Evolutionary conservation across 1,140 invertebrate species (phyloP), one percentile per base, ranked within the genome.

Genomic region (Cotesia typhae): DNA sequence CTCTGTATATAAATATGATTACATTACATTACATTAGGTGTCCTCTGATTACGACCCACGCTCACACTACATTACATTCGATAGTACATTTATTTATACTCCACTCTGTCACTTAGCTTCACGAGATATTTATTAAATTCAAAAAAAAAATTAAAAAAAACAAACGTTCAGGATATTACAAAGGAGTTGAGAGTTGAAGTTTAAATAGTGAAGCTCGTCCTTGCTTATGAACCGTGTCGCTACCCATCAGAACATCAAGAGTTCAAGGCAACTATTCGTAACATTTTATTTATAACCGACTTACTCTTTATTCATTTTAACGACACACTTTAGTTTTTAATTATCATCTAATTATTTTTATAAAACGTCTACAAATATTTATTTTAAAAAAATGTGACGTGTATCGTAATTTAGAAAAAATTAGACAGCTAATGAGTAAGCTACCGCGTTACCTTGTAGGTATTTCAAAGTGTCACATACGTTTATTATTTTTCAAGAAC

Each of bases 151-250:
- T 14, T 14, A 14, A 14, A 41, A 20, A 17, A 10, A 17, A 38
- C 17, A 47, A 20, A 52, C 0, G 38, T 28, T 28, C 28, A 28
- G 28, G 28, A 28, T 28, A 28, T 9, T 47, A 47, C 1, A 47
- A 47, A 47, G 6, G 41, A 47, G 10, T 47, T 47, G 10, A 9
- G 10, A 47, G 41, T 47, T 38, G 28, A 51, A 41, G 28, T 14
- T 7, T 17, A 17, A 28, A 52, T 47, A 17, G 35, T 61, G 35
- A 38, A 38, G 37, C 47, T 66, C 64, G 38, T 66, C 64, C 64
- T 66, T 41, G 64, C 64, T 66, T 38, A 66, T 66, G 64, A 17
- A 66, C 38, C 64, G 38, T 63, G 35, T 63, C 60, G 10, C 37
- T 51, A 17, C n/a, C 64, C 64, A 66, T 66, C 38, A 66, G 41